These are phyloP conservation scores for Lepidotrigona ventralis DNA, from an alignment of 1,140 invertebrate species.

Conservation along the genomic window DNA sequence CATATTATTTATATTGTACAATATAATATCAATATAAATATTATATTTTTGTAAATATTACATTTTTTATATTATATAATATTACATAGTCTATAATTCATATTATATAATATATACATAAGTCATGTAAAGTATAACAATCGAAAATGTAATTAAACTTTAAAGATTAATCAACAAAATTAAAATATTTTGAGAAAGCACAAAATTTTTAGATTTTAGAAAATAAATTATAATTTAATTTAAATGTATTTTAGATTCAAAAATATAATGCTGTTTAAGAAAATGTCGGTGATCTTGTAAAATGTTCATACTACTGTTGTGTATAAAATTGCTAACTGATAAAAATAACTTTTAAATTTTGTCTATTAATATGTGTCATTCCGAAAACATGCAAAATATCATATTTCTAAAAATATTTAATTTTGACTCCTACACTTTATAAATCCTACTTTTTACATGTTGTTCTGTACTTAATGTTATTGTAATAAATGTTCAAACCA, in stretches of 20 bases:
- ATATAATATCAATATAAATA: too few relatives aligned
- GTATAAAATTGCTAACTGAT: background rate
- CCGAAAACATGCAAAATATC: background rate
- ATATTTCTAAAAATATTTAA: background rate
- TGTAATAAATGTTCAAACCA: slow-evolving; percentile 8
- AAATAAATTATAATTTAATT: background rate
- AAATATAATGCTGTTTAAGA: background rate
- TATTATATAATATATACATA: background rate
- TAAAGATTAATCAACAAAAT: background rate
- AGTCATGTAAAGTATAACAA: background rate
- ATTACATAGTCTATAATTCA: too few relatives aligned
- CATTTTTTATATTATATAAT: too few relatives aligned
- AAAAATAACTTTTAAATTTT: background rate
- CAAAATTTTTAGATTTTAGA: background rate
- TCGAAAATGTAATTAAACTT: background rate
- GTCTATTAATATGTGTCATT: background rate
- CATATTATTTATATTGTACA: too few relatives aligned
- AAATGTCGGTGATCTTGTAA: background rate
- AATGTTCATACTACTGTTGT: background rate
- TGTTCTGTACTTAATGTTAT: background rate
- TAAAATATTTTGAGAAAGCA: background rate
- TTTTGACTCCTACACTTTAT: background rate
- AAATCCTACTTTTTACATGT: background rate
- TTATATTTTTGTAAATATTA: too few relatives aligned
- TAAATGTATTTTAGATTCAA: background rate